phyloP scores from a whole-genome alignment of 1,140 invertebrate genomes.

The Procambarus clarkii region DNA sequence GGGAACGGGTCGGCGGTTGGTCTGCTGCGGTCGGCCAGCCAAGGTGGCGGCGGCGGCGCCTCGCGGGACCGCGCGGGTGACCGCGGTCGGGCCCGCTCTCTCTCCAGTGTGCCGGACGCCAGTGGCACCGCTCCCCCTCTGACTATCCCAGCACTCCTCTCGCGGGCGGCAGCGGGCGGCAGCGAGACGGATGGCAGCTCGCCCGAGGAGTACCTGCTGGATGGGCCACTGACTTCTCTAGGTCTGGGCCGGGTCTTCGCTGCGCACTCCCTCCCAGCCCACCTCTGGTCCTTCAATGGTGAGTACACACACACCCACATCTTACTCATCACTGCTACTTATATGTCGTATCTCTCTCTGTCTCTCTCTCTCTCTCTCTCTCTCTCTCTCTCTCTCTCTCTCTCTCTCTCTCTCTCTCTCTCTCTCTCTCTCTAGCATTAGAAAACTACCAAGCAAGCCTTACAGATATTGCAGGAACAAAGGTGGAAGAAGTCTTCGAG shows the following conservation, averaged over 20 bases:
- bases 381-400: slow-evolving; percentile 37
- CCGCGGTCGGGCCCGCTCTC: slow-evolving; percentile 86
- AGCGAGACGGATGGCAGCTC: slow-evolving; percentile 81
- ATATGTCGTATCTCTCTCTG: not conserved
- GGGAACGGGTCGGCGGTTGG: slow-evolving; percentile 50
- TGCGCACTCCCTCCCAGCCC: slow-evolving; percentile 90
- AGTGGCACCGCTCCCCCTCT: slow-evolving; percentile 80
- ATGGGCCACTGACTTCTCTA: slow-evolving; percentile 75
- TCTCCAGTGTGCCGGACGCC: slow-evolving; percentile 88
- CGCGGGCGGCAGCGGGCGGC: slow-evolving; percentile 73
- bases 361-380: not conserved
- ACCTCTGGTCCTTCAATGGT: slow-evolving; percentile 94
- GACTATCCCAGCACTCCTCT: slow-evolving; percentile 78
- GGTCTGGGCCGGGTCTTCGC: slow-evolving; percentile 86
- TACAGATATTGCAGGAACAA: too few species aligned
- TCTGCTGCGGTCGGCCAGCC: slow-evolving; percentile 69
- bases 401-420: too few species aligned
- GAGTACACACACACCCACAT: slow-evolving; percentile 75
- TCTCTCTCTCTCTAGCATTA: too few species aligned
- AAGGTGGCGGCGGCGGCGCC: slow-evolving; percentile 56
- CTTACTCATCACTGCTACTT: too few species aligned
- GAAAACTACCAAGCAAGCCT: too few species aligned
- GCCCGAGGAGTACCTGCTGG: slow-evolving; percentile 77
- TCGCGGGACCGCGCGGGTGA: slow-evolving; percentile 80
- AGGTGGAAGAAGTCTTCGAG: too few species aligned